Evolutionary conservation across 2,888 invertebrate genomes (phyloP).

Genomic region (Orthonevra nobilis): DNA sequence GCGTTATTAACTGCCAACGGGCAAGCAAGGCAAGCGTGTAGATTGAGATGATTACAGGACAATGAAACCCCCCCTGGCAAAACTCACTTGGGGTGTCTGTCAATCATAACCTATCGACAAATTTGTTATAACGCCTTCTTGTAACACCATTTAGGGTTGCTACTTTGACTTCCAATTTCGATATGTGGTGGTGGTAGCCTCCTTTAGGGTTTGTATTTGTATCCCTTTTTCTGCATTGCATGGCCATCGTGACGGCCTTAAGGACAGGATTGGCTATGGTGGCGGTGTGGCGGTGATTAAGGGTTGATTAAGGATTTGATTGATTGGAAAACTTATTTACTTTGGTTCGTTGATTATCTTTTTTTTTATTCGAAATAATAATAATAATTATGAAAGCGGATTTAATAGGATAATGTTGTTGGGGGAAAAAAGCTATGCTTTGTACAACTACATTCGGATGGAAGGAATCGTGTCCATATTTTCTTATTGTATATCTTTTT

Average conservation of each 20-base stretch:
- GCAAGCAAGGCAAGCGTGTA: constrained; percentile 18
- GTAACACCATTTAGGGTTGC: constrained; percentile 49
- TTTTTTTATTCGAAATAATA: constrained; percentile 53
- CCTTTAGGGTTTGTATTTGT: not conserved
- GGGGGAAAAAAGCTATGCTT: too few species aligned
- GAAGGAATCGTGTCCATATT: too few species aligned
- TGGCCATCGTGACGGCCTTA: constrained; percentile 12
- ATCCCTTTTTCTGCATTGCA: not conserved
- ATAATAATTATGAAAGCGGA: constrained; percentile 45
- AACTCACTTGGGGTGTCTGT: constrained; percentile 2
- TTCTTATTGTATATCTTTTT: too few species aligned
- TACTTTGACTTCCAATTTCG: constrained; percentile 48
- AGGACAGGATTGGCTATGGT: constrained; percentile 1
- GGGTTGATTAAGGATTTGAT: constrained; percentile 73
- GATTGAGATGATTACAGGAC: constrained; percentile 27
- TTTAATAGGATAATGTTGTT: constrained; percentile 55
- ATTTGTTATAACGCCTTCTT: constrained; percentile 35
- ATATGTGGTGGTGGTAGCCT: constrained; percentile 32
- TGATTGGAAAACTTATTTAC: constrained; percentile 75
- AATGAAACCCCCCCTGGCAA: not conserved
- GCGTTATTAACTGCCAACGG: constrained; percentile 9
- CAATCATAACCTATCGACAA: constrained; percentile 40
- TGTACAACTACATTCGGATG: too few species aligned
- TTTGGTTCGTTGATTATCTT: constrained; percentile 46
- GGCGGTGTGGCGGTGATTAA: constrained; percentile 11